Evolutionary conservation across 2,113 vertebrate species (phyloP).

Genomic region (Rhinoderma darwinii): DNA sequence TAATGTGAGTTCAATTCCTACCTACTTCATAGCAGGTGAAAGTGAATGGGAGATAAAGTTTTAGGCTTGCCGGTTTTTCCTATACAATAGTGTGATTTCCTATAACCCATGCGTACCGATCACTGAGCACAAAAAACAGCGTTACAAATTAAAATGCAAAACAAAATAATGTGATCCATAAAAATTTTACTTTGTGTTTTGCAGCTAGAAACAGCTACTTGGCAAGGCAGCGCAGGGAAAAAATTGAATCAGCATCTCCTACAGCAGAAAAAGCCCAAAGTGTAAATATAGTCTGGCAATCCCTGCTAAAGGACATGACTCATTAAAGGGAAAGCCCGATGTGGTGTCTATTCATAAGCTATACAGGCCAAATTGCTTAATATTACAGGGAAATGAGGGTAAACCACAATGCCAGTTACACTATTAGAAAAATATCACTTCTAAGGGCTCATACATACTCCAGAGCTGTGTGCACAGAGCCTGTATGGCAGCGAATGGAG

Average conservation of each 20-base stretch:
- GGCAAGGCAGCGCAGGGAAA: not conserved
- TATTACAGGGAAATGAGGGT: not conserved
- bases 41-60: not conserved
- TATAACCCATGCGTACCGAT: not conserved
- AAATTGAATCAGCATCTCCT: slow-evolving; percentile 22
- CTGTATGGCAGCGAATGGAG: not conserved
- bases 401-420: not conserved
- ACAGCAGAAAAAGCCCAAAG: not conserved
- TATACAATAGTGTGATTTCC: not conserved
- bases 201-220: not conserved
- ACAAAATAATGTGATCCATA: not conserved
- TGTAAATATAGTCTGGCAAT: slow-evolving; percentile 32
- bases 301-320: slow-evolving; percentile 32
- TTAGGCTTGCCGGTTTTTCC: not conserved
- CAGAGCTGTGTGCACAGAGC: not conserved
- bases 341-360: not conserved
- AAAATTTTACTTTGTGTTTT: not conserved
- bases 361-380: not conserved
- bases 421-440: not conserved
- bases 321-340: slow-evolving; percentile 17
- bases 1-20: not conserved
- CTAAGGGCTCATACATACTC: not conserved
- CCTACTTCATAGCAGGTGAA: not conserved
- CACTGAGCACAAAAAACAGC: not conserved
- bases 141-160: not conserved